Conservation (phyloP, 2,113 vertebrate species). For the Grammomys surdaster region DNA sequence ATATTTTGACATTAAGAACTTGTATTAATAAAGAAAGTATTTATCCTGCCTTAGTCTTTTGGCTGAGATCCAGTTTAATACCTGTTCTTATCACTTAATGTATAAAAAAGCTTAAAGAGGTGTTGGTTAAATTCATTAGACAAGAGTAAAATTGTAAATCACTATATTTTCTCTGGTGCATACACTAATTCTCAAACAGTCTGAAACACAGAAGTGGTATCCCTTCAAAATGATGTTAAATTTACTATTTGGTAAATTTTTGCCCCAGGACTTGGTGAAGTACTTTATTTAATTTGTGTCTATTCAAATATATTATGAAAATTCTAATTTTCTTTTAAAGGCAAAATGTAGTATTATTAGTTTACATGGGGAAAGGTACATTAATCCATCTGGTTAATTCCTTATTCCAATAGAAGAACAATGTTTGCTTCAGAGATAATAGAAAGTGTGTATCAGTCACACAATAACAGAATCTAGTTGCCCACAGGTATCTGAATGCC, state of each 20-base stretch:
- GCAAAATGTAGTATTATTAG: constrained; percentile 26
- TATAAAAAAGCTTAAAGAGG: not conserved
- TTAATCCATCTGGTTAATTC: not conserved
- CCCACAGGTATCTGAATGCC: not conserved
- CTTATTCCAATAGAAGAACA: constrained; percentile 14
- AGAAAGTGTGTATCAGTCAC: not conserved
- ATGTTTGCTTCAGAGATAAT: not conserved
- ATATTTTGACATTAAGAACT: constrained; percentile 43
- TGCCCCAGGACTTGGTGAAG: constrained; percentile 43
- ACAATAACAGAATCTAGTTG: not conserved
- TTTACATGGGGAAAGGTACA: not conserved
- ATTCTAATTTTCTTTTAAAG: constrained; percentile 45
- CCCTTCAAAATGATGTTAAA: constrained; percentile 22
- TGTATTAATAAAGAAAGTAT: constrained; percentile 20
- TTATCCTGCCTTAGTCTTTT: not conserved
- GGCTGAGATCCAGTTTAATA: not conserved
- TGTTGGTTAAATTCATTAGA: not conserved
- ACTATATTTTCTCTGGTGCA: not conserved
- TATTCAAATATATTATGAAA: not conserved
- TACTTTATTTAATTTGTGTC: constrained; percentile 29
- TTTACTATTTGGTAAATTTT: constrained; percentile 19
- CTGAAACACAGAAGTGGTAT: not conserved
- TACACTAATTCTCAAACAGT: not conserved
- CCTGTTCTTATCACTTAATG: not conserved
- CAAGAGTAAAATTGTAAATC: constrained; percentile 24